These are phyloP conservation scores for Bursaphelenchus mucronatus DNA, from an alignment of 1,140 invertebrate species.

Conservation along the genomic window DNA sequence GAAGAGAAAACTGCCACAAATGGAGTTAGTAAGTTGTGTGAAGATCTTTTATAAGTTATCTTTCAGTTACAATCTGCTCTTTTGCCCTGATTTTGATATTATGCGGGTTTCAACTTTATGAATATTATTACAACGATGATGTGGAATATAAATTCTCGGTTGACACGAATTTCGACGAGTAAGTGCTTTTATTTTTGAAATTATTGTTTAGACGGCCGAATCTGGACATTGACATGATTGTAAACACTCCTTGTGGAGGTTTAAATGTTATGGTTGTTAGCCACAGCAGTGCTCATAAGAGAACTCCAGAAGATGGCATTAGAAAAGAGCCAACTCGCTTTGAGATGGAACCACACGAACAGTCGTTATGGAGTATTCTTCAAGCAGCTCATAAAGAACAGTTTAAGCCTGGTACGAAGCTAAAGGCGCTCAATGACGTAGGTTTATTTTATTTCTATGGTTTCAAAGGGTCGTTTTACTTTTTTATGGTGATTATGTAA, in stretches of 20 bases:
- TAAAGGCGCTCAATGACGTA: slow-evolving; percentile 49
- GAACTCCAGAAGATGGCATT: slow-evolving; percentile 9
- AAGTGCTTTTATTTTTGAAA: slow-evolving; percentile 30
- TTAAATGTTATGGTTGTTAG: slow-evolving; percentile 15
- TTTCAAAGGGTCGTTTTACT: not conserved
- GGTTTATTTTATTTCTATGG: slow-evolving; percentile 16
- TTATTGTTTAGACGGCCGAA: slow-evolving; percentile 30
- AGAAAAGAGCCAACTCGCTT: slow-evolving; percentile 35
- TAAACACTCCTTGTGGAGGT: slow-evolving; percentile 41
- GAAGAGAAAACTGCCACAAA: slow-evolving; percentile 43
- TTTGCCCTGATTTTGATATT: slow-evolving; percentile 35
- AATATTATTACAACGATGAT: slow-evolving; percentile 34
- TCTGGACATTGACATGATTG: slow-evolving; percentile 38
- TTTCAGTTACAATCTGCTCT: slow-evolving; percentile 27
- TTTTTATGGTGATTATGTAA: slow-evolving; percentile 19
- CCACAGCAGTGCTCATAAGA: slow-evolving; percentile 24
- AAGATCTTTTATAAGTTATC: slow-evolving; percentile 16
- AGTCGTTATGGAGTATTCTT: slow-evolving; percentile 50
- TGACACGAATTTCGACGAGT: slow-evolving; percentile 45
- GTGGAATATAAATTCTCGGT: slow-evolving; percentile 45
- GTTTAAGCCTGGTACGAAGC: slow-evolving; percentile 39
- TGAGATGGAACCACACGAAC: slow-evolving; percentile 54
- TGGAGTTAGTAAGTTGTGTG: slow-evolving; percentile 32
- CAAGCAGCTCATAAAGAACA: slow-evolving; percentile 47
- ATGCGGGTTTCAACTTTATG: slow-evolving; percentile 31